These are phyloP conservation scores for Megalops atlanticus DNA, from an alignment of 2,113 vertebrate genomes.

Conservation along the genomic window DNA sequence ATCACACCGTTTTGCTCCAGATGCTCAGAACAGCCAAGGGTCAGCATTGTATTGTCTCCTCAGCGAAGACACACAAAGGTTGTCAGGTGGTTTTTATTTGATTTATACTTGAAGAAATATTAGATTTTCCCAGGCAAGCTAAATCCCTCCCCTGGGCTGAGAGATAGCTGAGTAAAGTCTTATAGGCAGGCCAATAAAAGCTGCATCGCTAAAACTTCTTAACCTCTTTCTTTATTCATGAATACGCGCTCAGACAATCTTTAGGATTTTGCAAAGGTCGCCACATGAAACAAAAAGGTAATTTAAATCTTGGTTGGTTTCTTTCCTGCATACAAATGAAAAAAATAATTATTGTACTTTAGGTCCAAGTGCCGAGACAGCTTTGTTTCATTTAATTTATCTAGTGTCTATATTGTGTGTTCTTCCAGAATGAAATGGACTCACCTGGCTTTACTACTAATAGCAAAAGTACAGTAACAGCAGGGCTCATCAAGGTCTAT, in stretches of 20 bases:
- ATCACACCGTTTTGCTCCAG: slow-evolving; percentile 47
- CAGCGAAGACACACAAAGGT: slow-evolving; percentile 47
- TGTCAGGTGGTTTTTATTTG: slow-evolving; percentile 51
- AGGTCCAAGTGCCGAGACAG: slow-evolving; percentile 16
- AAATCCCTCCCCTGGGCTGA: slow-evolving; percentile 58
- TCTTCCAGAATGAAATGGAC: not conserved
- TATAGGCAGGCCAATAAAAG: slow-evolving; percentile 52
- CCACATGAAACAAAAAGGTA: slow-evolving; percentile 48
- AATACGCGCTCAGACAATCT: slow-evolving; percentile 51
- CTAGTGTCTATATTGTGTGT: not conserved
- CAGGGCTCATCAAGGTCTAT: not conserved
- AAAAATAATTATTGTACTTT: slow-evolving; percentile 46
- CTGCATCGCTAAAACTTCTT: slow-evolving; percentile 55
- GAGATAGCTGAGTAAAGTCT: slow-evolving; percentile 53
- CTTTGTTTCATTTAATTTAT: slow-evolving; percentile 36
- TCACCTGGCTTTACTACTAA: not conserved
- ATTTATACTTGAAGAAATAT: slow-evolving; percentile 63
- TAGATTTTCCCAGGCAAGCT: slow-evolving; percentile 48
- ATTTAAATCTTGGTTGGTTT: slow-evolving; percentile 50
- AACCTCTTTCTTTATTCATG: slow-evolving; percentile 48
- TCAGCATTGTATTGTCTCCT: slow-evolving; percentile 57
- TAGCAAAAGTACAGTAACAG: not conserved
- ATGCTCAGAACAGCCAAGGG: slow-evolving; percentile 50
- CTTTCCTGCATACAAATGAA: slow-evolving; percentile 57
- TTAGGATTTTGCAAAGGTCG: slow-evolving; percentile 48